Evolutionary conservation across 2,888 invertebrate species (phyloP), one percentile per base, ranked within the genome.

Genomic region (Trileptium ribeirensis): DNA sequence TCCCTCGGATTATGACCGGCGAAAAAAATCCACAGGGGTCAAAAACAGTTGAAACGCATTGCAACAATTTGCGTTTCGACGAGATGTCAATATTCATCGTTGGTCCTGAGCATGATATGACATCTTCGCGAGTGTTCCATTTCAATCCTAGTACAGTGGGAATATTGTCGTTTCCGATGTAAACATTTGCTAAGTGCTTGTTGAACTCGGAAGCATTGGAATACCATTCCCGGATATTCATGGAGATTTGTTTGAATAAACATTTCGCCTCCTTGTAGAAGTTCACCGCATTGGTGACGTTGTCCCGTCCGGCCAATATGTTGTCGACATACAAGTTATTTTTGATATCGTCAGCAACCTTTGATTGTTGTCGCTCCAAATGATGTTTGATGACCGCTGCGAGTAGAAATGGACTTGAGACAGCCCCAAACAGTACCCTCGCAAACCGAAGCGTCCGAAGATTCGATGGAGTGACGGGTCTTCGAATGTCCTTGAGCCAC

Each of bases 21-120:
- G n/a, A n/a, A n/a, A n/a, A n/a, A n/a, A n/a, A n/a, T n/a, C 83
- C 84, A 0, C 82, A 34, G 0, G 84, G 84, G 67, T 84, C 83
- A 67, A 79, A 83, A 29, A 84, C 70, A 19, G 84, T 64, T n/a
- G 79, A 67, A 8, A 84, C 80, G 15, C 81, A 79, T 15, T 84
- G 84, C 24, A 85, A 79, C 0, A 84, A 74, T 33, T 82, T 82
- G 33, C 85, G 78, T 39, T 83, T 81, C 1, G 83, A 84, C 29
- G 67, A 51, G 40, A 82, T 82, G 84, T 74, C 19, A 74, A 29
- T 15, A n/a, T 24, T n/a, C 29, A 74, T 29, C 19, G 19, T 15
- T 74, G 24, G 24, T 74, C 29, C 19, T 19, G 74, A 15, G 29
- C 74, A 84, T 1, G 67, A n/a, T 31, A 85, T 82, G 0, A 70